A percentile compares a stretch with the other conserved stretches of the same genome.
Conservation (phyloP, 2,113 vertebrate species). For the Ictidomys tridecemlineatus region DNA sequence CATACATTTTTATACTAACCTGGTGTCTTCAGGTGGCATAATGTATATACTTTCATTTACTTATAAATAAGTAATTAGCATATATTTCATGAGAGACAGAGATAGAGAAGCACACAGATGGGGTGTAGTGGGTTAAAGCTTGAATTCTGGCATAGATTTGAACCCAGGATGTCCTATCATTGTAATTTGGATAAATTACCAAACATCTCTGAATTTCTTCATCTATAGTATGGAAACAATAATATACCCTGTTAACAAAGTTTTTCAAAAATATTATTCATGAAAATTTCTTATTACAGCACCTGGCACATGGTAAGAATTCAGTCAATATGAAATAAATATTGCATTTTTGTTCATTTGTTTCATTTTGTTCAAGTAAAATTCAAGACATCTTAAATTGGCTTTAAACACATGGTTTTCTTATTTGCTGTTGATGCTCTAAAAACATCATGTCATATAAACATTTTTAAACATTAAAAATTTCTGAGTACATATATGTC, state of each 20-base stretch:
- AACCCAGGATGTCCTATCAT: too few relatives aligned
- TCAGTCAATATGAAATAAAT: background rate
- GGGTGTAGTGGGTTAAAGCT: background rate
- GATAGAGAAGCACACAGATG: too few relatives aligned
- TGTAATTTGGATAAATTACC: background rate
- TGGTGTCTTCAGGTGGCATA: background rate
- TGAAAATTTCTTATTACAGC: background rate
- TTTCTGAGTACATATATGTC: background rate
- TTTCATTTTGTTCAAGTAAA: background rate
- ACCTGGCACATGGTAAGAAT: background rate
- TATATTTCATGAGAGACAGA: background rate
- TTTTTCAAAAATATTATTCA: background rate
- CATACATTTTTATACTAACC: background rate
- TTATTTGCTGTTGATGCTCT: background rate
- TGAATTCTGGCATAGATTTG: background rate
- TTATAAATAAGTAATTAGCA: background rate
- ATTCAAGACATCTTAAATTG: background rate
- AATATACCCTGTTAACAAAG: background rate
- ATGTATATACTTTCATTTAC: background rate
- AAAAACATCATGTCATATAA: background rate
- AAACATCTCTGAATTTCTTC: background rate
- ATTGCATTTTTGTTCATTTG: background rate
- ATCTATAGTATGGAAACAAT: background rate
- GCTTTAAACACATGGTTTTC: background rate
- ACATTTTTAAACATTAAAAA: constrained; percentile 3